Base-by-base conservation (phyloP, 2,113 vertebrate genomes). In the Uria aalge region DNA sequence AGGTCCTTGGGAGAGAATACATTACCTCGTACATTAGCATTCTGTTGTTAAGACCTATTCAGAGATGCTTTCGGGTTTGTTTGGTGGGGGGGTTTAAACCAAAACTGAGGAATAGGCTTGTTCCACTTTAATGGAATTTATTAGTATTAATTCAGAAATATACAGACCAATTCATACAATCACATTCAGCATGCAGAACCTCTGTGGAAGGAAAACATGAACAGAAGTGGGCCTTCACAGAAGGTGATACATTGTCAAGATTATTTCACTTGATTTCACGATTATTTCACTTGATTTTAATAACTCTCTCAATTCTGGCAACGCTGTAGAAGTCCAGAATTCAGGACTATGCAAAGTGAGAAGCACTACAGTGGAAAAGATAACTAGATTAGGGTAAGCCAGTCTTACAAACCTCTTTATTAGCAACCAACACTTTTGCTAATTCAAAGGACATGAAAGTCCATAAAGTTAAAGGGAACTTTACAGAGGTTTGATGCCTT, bases 101-200 rank as follows among this genome's bases (percentile, higher is more conserved):
- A 69, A 81, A 73, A 73, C 1, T 45, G 56, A 94, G 56, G 29
- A 78, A 41, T 24, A 86, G 13, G 30, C 62, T 63, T 84, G 43
- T 86, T 94, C 36, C 32, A 77, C 59, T 86, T 78, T 0, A 7
- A 78, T 57, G 23, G 20, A 64, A 79, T 97, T 97, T 97, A 97
- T 96, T 96, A 87, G 40, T 76, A 86, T 92, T 48, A 84, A 72
- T 56, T 59, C 74, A 95, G 78, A 92, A 95, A 94, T 96, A 96
- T 95, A 94, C 88, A 97, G 75, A 97, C 62, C 88, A 43, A 93
- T 88, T 55, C 91, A 86, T 52, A 32, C 67, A 93, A 77, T 45
- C 40, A 72, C 73, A 63, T 57, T 73, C 72, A 93, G 63, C 74
- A 91, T 41, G 95, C 78, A 88, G 32, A 88, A 90, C 72, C 53